These are phyloP conservation scores for Sinocyclocheilus maitianheensis DNA, from an alignment of 2,113 vertebrate genomes.

Conservation along the genomic window DNA sequence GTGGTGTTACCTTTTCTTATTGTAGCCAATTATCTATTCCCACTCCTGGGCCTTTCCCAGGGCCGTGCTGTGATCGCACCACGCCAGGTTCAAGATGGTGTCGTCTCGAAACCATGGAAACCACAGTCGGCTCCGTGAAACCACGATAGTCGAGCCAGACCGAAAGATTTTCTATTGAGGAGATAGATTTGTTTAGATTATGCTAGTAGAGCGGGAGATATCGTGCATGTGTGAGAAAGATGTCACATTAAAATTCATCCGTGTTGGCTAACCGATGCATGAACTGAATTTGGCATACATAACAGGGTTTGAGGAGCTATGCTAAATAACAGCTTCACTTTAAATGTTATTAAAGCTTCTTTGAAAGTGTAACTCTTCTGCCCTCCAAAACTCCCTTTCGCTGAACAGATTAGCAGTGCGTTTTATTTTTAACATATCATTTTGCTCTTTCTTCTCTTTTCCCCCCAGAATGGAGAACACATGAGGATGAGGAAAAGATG, in stretches of 20 bases:
- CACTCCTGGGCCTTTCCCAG: constrained; percentile 49
- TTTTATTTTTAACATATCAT: neutral
- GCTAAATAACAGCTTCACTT: constrained; percentile 60
- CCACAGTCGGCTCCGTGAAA: constrained; percentile 8
- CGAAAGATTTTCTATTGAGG: constrained; percentile 38
- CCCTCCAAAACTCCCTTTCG: constrained; percentile 15
- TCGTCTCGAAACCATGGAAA: constrained; percentile 55
- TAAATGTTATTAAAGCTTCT: constrained; percentile 14
- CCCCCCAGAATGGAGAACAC: too few relatives aligned
- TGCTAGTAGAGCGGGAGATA: constrained; percentile 34
- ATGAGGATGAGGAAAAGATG: neutral
- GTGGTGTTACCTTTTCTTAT: constrained; percentile 51
- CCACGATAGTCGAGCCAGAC: constrained; percentile 40
- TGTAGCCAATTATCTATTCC: constrained; percentile 58
- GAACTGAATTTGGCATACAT: neutral
- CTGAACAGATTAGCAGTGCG: constrained; percentile 31
- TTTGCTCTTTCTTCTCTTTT: neutral
- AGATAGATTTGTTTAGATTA: constrained; percentile 29
- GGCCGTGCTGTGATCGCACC: constrained; percentile 44
- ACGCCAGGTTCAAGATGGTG: constrained; percentile 53
- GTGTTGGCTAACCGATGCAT: neutral
- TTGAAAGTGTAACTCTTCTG: neutral
- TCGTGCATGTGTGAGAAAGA: constrained; percentile 4
- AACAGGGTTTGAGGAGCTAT: constrained; percentile 59
- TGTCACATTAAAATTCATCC: constrained; percentile 37